Percentiles rank a stretch among this genome's conserved stretches.
These are phyloP conservation scores for Erannis defoliaria DNA, from an alignment of 2,888 invertebrate genomes.

Conservation along the genomic window DNA sequence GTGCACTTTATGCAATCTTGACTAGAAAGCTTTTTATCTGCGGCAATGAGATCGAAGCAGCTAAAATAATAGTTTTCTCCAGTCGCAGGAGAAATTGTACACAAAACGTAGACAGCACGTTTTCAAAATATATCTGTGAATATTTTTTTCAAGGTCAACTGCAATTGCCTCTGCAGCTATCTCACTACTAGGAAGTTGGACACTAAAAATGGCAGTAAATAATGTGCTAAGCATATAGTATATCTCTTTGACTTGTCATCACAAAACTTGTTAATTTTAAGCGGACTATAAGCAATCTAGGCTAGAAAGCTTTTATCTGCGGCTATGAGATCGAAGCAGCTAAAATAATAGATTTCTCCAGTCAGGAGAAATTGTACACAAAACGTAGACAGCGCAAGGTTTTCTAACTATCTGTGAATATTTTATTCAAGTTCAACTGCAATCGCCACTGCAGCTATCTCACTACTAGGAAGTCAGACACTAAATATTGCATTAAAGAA, in stretches of 20 bases:
- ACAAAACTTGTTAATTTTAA: not conserved
- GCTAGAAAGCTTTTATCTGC: conserved; percentile 12
- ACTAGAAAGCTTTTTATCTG: conserved; percentile 13
- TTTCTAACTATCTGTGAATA: conserved; percentile 12
- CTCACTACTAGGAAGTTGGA: conserved; percentile 60
- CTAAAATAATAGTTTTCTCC: not conserved
- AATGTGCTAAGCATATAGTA: conserved; percentile 77
- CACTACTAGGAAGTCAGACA: conserved; percentile 61
- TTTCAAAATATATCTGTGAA: too few relatives aligned
- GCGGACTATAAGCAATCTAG: not conserved
- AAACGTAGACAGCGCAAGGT: conserved; percentile 1
- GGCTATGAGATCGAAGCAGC: not conserved
- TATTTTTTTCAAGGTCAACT: conserved; percentile 26
- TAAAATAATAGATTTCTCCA: not conserved
- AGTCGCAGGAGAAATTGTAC: not conserved
- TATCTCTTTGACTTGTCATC: too few relatives aligned
- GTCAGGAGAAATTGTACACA: conserved; percentile 3
- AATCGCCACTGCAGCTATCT: conserved; percentile 22
- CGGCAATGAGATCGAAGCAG: not conserved
- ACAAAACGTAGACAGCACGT: too few relatives aligned
- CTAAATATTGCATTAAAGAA: conserved; percentile 67
- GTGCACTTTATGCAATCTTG: not conserved
- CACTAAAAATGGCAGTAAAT: conserved; percentile 64
- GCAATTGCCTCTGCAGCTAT: conserved; percentile 16
- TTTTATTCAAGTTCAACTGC: conserved; percentile 32